Conservation (phyloP, 2,797 vertebrate species). For the Australoheros facetus region DNA sequence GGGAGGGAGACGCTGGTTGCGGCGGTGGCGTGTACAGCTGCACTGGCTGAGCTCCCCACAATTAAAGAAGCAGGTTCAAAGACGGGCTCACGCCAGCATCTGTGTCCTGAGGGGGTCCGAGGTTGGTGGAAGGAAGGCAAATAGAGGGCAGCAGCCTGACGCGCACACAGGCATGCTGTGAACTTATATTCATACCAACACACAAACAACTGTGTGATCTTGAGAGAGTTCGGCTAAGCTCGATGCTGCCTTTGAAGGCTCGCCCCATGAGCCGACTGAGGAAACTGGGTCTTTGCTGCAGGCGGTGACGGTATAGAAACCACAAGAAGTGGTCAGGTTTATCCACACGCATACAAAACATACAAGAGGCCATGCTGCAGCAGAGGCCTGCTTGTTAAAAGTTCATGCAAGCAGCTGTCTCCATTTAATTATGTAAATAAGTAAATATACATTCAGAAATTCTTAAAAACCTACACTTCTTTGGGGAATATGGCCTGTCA, state of each 20-base stretch:
- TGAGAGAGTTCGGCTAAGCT: slow-evolving; percentile 41
- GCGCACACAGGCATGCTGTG: slow-evolving; percentile 28
- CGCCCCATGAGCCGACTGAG: slow-evolving; percentile 28
- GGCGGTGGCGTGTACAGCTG: slow-evolving; percentile 36
- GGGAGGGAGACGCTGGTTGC: slow-evolving; percentile 35
- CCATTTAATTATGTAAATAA: slow-evolving; percentile 40
- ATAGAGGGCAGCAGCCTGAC: slow-evolving; percentile 32
- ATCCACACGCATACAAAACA: slow-evolving; percentile 3
- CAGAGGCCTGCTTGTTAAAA: slow-evolving; percentile 30
- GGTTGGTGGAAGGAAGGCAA: slow-evolving; percentile 44
- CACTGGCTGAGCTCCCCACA: slow-evolving; percentile 40
- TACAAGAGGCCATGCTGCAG: not conserved
- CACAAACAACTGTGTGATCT: slow-evolving; percentile 64
- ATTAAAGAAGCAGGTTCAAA: slow-evolving; percentile 70
- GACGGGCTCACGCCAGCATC: slow-evolving; percentile 45
- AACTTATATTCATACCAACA: slow-evolving; percentile 42
- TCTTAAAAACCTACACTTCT: not conserved
- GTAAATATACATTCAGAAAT: slow-evolving; percentile 37
- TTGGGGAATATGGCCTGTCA: slow-evolving; percentile 11
- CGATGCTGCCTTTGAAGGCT: slow-evolving; percentile 57
- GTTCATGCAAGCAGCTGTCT: not conserved
- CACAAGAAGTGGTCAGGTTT: slow-evolving; percentile 32
- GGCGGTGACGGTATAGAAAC: slow-evolving; percentile 12
- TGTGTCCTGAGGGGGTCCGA: slow-evolving; percentile 41
- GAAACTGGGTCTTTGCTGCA: slow-evolving; percentile 42